Evolutionary conservation across 2,113 vertebrate genomes (phyloP).

Genomic region (Eira barbara): DNA sequence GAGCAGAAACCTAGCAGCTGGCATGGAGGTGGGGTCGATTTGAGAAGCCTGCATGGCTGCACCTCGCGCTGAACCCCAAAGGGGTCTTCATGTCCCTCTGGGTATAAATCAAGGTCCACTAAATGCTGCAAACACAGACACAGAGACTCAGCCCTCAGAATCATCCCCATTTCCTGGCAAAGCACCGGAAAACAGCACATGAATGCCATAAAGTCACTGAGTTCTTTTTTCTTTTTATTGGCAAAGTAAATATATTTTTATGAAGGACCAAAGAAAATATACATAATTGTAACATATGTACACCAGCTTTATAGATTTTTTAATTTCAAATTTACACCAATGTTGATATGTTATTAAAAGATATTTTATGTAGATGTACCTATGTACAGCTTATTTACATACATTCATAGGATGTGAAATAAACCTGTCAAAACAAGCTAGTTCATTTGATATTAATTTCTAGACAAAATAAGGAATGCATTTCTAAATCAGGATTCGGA

Average conservation of each 20-base stretch:
- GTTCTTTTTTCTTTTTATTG: constrained; percentile 92
- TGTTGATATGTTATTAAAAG: constrained; percentile 89
- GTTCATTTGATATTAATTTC: constrained; percentile 86
- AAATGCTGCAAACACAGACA: too few relatives aligned
- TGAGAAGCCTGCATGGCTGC: not conserved
- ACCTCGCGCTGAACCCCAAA: not conserved
- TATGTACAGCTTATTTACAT: constrained; percentile 95
- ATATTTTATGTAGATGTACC: constrained; percentile 87
- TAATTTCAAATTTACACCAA: constrained; percentile 88
- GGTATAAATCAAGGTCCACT: not conserved
- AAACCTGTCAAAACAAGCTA: constrained; percentile 89
- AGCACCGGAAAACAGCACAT: constrained; percentile 42
- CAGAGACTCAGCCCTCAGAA: not conserved
- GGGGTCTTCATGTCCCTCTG: not conserved
- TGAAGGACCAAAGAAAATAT: constrained; percentile 93
- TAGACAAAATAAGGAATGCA: constrained; percentile 92
- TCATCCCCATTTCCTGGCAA: not conserved
- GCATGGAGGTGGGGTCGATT: not conserved
- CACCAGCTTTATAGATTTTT: constrained; percentile 85
- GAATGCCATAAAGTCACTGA: constrained; percentile 45
- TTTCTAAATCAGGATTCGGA: constrained; percentile 74
- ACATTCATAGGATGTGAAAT: constrained; percentile 98
- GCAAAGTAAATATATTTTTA: constrained; percentile 95
- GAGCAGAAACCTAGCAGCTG: not conserved
- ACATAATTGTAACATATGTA: constrained; percentile 88